Percentiles rank a stretch among this genome's conserved stretches.
These are phyloP conservation scores for Elmis aenea DNA, from an alignment of 2,888 invertebrate species.

Conservation along the genomic window DNA sequence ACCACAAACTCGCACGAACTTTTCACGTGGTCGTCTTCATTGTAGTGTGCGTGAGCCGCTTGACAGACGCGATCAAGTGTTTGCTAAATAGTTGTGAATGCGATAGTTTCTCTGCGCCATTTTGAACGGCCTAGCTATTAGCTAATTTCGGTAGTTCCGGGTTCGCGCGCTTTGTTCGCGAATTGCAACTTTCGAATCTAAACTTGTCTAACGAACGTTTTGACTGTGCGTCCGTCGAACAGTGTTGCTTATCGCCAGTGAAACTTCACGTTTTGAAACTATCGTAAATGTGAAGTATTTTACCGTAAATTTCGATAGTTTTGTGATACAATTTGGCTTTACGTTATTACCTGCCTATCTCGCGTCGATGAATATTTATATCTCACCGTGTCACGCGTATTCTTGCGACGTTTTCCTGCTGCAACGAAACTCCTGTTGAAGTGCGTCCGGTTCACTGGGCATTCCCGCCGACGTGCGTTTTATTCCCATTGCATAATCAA, in stretches of 20 bases:
- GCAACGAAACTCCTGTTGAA: constrained; percentile 15
- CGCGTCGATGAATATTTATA: not conserved
- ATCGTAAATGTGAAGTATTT: constrained; percentile 13
- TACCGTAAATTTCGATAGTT: no score
- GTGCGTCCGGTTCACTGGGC: constrained; percentile 27
- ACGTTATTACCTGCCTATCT: no score
- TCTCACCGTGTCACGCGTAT: constrained; percentile 17
- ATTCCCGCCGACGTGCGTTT: constrained; percentile 29
- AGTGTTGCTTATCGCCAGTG: constrained; percentile 15
- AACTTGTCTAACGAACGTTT: constrained; percentile 11
- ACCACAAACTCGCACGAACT: constrained; percentile 14
- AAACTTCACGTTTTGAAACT: constrained; percentile 9
- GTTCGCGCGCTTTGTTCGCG: constrained; percentile 24
- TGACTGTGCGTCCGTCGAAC: constrained; percentile 13
- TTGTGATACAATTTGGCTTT: constrained; percentile 4
- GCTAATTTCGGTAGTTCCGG: constrained; percentile 27
- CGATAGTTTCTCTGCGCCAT: constrained; percentile 21
- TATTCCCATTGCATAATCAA: constrained; percentile 35
- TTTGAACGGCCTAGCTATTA: constrained; percentile 24
- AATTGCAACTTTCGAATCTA: constrained; percentile 20
- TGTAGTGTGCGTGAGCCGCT: constrained; percentile 16
- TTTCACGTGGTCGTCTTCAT: constrained; percentile 20
- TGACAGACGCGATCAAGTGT: constrained; percentile 15
- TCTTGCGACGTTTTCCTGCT: constrained; percentile 11
- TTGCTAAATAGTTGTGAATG: constrained; percentile 18